These are phyloP conservation scores for Strigamia transsilvanica DNA, from an alignment of 2,888 invertebrate species.

Conservation along the genomic window DNA sequence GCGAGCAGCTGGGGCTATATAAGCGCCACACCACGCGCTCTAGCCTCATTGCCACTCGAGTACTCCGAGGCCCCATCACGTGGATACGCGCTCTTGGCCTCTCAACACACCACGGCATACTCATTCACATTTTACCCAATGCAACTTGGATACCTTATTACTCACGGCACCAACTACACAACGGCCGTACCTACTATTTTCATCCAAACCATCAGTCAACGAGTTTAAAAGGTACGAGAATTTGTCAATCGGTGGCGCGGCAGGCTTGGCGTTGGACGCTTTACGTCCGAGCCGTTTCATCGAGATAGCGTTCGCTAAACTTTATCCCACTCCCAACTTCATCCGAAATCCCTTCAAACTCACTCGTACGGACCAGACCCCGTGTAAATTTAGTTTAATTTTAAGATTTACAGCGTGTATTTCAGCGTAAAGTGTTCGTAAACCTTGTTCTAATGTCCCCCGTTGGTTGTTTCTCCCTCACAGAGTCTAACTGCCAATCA, in stretches of 20 bases:
- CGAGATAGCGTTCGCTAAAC: neutral
- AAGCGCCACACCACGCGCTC: slow-evolving; percentile 52
- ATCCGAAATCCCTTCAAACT: neutral
- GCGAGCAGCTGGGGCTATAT: slow-evolving; percentile 54
- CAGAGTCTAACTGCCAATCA: slow-evolving; percentile 9
- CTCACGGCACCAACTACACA: neutral
- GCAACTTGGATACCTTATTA: neutral
- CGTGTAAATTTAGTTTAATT: neutral
- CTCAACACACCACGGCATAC: neutral
- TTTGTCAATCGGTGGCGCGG: slow-evolving; percentile 28
- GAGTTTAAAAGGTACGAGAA: slow-evolving; percentile 37
- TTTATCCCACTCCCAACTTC: neutral
- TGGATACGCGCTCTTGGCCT: slow-evolving; percentile 48
- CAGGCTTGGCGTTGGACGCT: neutral
- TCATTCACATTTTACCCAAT: neutral
- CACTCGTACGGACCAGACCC: neutral
- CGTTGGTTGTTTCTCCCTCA: slow-evolving; percentile 22
- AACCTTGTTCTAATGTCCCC: neutral
- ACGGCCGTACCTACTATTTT: neutral
- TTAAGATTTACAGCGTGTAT: neutral
- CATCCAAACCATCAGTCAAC: neutral
- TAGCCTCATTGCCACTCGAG: slow-evolving; percentile 51
- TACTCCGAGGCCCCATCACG: slow-evolving; percentile 29
- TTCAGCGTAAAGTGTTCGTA: neutral
- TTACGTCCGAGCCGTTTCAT: neutral